Conservation (phyloP, 2,113 vertebrate genomes). For the Ondatra zibethicus region DNA sequence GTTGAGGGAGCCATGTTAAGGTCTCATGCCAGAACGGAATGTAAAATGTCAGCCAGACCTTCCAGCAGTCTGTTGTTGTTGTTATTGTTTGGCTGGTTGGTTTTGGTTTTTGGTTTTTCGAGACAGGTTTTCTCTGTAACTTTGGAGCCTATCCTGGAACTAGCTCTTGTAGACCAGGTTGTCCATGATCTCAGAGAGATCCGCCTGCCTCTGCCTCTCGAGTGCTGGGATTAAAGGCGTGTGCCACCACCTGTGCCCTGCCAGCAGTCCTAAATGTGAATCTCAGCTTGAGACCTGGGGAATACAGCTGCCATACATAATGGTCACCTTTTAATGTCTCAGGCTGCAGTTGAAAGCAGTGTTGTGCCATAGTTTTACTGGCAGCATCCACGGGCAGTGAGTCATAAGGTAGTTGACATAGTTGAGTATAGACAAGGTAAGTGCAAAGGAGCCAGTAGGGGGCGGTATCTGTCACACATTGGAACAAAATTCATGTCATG, state of each 20-base stretch:
- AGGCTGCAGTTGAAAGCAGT: background rate
- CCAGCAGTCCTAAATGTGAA: background rate
- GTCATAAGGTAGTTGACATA: conserved; percentile 7
- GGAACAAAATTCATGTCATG: background rate
- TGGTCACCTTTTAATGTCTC: background rate
- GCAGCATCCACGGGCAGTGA: background rate
- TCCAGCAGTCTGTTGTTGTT: background rate
- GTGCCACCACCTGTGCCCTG: no score
- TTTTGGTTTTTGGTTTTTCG: no score
- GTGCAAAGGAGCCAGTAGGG: background rate
- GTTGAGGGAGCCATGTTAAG: background rate
- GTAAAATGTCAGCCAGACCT: background rate
- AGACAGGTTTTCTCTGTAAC: no score
- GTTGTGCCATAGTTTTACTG: background rate
- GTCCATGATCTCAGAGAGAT: no score
- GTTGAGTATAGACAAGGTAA: background rate
- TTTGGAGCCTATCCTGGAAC: no score
- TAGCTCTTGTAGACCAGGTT: no score
- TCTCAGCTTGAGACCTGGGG: background rate
- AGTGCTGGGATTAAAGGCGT: no score
- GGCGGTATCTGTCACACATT: background rate
- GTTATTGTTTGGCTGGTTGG: no score
- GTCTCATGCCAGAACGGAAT: background rate
- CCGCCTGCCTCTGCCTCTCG: no score
- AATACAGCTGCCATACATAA: background rate